Conservation (phyloP, 1,140 invertebrate species). For the Trichogramma pretiosum region DNA sequence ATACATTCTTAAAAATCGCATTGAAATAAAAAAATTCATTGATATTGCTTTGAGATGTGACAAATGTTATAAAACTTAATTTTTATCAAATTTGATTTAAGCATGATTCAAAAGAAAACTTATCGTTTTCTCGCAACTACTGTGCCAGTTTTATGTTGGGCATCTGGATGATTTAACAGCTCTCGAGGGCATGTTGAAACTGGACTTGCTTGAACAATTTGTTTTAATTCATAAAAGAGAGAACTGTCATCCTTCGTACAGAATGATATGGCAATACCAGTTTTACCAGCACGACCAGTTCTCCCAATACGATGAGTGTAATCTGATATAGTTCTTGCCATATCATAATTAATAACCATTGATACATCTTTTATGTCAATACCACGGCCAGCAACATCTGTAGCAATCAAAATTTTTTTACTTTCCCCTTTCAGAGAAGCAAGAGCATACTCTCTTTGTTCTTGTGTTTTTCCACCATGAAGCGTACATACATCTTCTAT, state of each 20-base stretch:
- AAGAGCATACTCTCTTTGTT: constrained; percentile 96
- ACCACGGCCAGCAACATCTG: constrained; percentile 99
- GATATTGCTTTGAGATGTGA: no score
- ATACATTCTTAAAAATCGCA: no score
- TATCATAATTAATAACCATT: constrained; percentile 98
- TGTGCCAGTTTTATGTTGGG: constrained; percentile 94
- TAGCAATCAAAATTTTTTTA: constrained; percentile 99
- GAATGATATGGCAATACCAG: constrained; percentile 91
- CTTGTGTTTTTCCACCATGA: constrained; percentile 99
- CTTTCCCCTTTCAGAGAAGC: constrained; percentile 87
- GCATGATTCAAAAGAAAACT: constrained; percentile 28
- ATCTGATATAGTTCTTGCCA: constrained; percentile 93
- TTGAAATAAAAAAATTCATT: no score
- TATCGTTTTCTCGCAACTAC: constrained; percentile 88
- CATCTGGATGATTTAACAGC: constrained; percentile 95
- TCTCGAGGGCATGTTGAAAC: constrained; percentile 94
- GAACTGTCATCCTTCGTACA: constrained; percentile 93
- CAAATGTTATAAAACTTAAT: background rate
- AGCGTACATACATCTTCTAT: constrained; percentile 89
- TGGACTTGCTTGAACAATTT: constrained; percentile 81
- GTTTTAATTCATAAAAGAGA: constrained; percentile 96
- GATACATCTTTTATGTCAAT: constrained; percentile 99
- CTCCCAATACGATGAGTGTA: constrained; percentile 99
- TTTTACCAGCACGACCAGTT: constrained; percentile 97
- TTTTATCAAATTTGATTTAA: background rate